phyloP scores from a whole-genome alignment of 1,140 invertebrate genomes.

The Fragariocoptes setiger region DNA sequence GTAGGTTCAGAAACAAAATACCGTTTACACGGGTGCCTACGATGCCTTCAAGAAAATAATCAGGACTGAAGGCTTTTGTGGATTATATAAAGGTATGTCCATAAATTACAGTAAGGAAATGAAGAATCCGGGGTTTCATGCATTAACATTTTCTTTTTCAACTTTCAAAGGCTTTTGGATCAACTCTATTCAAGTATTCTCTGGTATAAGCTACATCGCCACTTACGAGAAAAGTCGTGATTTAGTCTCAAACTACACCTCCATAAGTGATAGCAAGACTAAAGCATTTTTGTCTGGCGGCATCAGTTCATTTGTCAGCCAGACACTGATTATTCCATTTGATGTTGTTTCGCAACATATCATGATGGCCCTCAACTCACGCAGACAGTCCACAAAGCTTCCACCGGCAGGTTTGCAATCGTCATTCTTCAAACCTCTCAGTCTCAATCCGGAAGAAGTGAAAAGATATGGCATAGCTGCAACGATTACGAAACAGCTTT shows the following conservation, averaged over 20 bases:
- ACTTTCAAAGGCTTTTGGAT: conserved; percentile 76
- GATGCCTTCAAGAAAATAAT: conserved; percentile 74
- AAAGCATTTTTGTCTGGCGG: conserved; percentile 31
- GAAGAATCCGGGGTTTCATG: too few species aligned
- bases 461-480: conserved; percentile 18
- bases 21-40: conserved; percentile 47
- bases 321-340: conserved; percentile 81
- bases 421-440: conserved; percentile 2
- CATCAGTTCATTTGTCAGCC: conserved; percentile 52
- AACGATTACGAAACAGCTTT: conserved; percentile 37
- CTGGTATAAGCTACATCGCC: conserved; percentile 67
- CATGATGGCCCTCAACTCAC: conserved; percentile 30
- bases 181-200: conserved; percentile 28
- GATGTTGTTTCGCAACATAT: conserved; percentile 84
- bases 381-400: conserved; percentile 1
- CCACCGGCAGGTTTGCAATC: background rate
- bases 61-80: conserved; percentile 44
- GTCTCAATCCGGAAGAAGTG: conserved; percentile 1
- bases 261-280: conserved; percentile 25
- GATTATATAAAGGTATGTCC: conserved; percentile 82
- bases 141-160: too few species aligned
- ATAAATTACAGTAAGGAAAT: conserved; percentile 9
- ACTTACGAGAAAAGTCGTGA: conserved; percentile 75
- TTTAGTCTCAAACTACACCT: conserved; percentile 28
- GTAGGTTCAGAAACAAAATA: conserved; percentile 37